Evolutionary conservation across 64 coral and sea anemone genomes (phyloP).

Genomic region (Montipora efflorescens): DNA sequence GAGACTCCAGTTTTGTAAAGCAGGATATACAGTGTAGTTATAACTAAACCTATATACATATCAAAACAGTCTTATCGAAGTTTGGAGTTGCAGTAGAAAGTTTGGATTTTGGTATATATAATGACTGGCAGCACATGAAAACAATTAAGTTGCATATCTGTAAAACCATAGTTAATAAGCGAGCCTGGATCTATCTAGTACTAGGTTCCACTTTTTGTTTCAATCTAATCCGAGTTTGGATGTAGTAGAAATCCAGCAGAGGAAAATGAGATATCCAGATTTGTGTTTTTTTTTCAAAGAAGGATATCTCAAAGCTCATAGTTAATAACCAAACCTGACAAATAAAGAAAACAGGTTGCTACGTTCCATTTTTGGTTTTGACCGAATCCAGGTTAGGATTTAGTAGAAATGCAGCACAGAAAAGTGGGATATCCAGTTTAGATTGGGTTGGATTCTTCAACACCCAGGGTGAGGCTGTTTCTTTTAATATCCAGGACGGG

Average conservation of each 20-base stretch:
- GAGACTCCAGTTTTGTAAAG: constrained; percentile 10
- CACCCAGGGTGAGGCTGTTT: neutral
- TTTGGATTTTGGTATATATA: too few species aligned
- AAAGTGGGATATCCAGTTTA: constrained; percentile 3
- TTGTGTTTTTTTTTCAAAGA: neutral
- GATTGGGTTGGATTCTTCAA: neutral
- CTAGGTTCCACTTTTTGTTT: too few species aligned
- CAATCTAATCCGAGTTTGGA: too few species aligned
- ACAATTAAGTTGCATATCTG: too few species aligned
- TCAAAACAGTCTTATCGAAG: constrained; percentile 4
- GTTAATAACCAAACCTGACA: too few species aligned
- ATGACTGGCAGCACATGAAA: too few species aligned
- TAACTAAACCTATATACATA: constrained; percentile 3
- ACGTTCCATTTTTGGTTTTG: neutral
- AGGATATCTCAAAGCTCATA: neutral
- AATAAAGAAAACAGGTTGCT: too few species aligned
- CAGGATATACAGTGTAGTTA: constrained; percentile 13
- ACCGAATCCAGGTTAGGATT: neutral
- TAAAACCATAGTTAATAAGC: too few species aligned
- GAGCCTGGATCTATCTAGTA: too few species aligned
- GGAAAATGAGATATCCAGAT: neutral
- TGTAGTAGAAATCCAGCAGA: too few species aligned
- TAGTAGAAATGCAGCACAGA: constrained; percentile 4
- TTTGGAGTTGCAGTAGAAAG: neutral
- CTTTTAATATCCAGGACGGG: neutral